Evolutionary conservation across 2,113 vertebrate genomes (phyloP), one percentile per base, ranked within the genome.

Genomic region (Leptobrachium leishanense): DNA sequence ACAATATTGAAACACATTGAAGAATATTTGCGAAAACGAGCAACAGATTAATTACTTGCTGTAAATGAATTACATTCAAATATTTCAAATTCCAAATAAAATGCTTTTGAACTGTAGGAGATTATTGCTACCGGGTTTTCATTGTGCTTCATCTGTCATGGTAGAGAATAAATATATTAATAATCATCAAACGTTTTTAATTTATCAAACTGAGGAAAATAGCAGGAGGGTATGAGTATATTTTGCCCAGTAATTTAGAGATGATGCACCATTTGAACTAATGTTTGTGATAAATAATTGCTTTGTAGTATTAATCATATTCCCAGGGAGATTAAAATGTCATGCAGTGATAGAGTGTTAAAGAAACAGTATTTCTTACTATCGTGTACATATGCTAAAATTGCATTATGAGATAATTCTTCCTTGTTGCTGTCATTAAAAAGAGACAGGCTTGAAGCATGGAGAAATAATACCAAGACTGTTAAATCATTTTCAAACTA

Each of bases 251-350:
- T 87, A 84, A 90, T 85, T 84, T 76, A 78, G 82, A 87, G 73
- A 85, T 72, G 83, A 88, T 86, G 78, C 84, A 82, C 85, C 83
- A 87, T 87, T 85, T 85, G 87, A 90, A 90, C 89, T 89, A 88
- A 75, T 85, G 83, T 81, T 83, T 68, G 77, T 84, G 87, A 92
- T 90, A 90, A 90, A 88, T 88, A 90, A 89, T 88, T 90, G 87
- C 85, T 83, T 76, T 87, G 84, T 72, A 68, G 82, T 88, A 91
- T 92, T 90, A 91, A 86, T 90, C 90, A 85, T 85, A 85, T 81
- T 89, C 82, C 82, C 83, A 79, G 83, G 81, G 82, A 92, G 92
- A 94, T 92, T 88, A 91, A 92, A 88, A 87, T 88, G 87, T 89
- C 89, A 89, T 82, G 86, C 86, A 77, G 89, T 87, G 88, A 88